Conservation (phyloP, 2,888 invertebrate genomes). For the Eupithecia dodoneata region DNA sequence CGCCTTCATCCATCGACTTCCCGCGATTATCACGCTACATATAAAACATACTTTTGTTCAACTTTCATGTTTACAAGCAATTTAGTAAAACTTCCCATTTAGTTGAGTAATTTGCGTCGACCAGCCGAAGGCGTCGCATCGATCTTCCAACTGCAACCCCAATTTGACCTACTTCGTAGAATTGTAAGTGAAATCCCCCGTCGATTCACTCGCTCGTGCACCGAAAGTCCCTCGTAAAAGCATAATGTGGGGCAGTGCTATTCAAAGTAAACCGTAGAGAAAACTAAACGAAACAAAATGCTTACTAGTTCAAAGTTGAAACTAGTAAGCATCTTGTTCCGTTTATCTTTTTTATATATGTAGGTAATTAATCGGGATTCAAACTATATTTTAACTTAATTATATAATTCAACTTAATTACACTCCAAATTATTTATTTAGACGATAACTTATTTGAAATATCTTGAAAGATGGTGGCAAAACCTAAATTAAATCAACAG, state of each 20-base stretch:
- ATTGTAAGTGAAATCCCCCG: conserved; percentile 46
- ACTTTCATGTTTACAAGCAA: conserved; percentile 8
- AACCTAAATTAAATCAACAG: background rate
- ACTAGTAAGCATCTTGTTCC: no score
- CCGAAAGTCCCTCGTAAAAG: conserved; percentile 48
- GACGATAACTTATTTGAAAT: background rate
- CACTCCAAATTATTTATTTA: background rate
- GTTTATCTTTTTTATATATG: no score
- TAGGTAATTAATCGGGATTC: no score
- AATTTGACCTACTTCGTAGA: conserved; percentile 54
- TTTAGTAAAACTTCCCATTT: conserved; percentile 13
- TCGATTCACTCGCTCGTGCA: conserved; percentile 47
- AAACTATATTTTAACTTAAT: background rate
- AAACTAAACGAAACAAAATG: background rate
- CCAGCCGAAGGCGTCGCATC: conserved; percentile 33
- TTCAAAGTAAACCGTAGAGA: conserved; percentile 8
- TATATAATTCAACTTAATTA: background rate
- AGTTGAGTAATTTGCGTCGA: conserved; percentile 29
- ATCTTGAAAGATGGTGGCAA: background rate
- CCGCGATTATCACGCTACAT: background rate
- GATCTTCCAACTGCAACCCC: conserved; percentile 48
- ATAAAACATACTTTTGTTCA: background rate
- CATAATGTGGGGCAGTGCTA: conserved; percentile 28
- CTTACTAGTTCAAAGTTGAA: background rate
- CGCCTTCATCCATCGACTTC: background rate